A percentile compares a stretch with the other conserved stretches of the same genome.
These are phyloP conservation scores for Halocynthia roretzi DNA, from an alignment of 23 tunicate species.

Conservation along the genomic window DNA sequence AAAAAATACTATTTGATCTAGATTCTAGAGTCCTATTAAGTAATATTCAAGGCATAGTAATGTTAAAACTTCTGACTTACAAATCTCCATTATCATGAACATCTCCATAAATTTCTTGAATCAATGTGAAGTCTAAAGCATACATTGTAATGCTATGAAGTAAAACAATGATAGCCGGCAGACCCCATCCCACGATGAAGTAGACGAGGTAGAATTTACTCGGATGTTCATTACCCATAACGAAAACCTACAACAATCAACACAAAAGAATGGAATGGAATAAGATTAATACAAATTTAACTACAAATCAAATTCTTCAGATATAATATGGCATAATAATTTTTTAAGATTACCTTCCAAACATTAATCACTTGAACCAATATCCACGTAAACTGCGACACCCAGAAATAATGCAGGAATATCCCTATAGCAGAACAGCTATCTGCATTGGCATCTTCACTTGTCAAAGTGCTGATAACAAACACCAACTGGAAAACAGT, in stretches of 20 bases:
- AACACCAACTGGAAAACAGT: conserved; percentile 49
- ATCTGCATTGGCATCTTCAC: conserved; percentile 27
- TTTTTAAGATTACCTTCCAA: conserved; percentile 27
- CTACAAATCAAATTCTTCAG: background rate
- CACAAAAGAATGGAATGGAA: background rate
- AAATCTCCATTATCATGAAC: conserved; percentile 54
- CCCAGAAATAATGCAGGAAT: conserved; percentile 74
- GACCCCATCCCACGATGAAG: conserved; percentile 75
- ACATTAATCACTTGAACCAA: conserved; percentile 48
- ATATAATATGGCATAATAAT: background rate
- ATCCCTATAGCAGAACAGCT: conserved; percentile 58
- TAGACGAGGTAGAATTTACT: conserved; percentile 21
- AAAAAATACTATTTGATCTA: background rate
- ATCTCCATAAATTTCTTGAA: conserved; percentile 55
- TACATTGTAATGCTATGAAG: conserved; percentile 53
- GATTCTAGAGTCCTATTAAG: background rate
- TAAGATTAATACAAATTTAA: background rate
- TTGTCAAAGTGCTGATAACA: conserved; percentile 31
- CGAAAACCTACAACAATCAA: conserved; percentile 36
- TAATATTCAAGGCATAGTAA: no score
- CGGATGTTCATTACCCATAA: conserved; percentile 36
- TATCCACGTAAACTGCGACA: conserved; percentile 81
- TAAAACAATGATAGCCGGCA: conserved; percentile 47
- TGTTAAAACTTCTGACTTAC: conserved; percentile 24
- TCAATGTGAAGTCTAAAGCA: conserved; percentile 32